Conservation (phyloP, 1,140 invertebrate genomes). For the Drosophila burlai region DNA sequence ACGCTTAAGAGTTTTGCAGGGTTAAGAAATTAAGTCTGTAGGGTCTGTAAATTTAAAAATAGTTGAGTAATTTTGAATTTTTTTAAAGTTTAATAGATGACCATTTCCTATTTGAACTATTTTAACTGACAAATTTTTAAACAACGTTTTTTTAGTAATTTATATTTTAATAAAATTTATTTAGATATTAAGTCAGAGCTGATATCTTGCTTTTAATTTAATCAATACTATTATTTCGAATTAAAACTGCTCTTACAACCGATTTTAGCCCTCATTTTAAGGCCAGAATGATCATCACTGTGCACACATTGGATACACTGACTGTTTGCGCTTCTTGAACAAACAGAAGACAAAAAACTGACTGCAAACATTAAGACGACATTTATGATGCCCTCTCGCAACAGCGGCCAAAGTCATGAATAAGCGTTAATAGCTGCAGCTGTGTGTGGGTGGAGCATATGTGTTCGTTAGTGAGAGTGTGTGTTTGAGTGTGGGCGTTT, state of each 20-base stretch:
- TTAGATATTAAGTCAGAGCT: too few relatives aligned
- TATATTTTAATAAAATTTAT: neutral
- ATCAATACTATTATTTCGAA: too few relatives aligned
- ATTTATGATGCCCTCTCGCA: conserved; percentile 70
- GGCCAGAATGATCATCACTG: conserved; percentile 1
- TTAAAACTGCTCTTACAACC: too few relatives aligned
- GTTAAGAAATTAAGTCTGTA: neutral
- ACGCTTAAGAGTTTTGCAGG: neutral
- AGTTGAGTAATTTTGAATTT: neutral
- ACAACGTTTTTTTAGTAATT: neutral
- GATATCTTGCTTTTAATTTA: too few relatives aligned
- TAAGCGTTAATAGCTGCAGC: conserved; percentile 63
- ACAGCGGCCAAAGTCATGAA: conserved; percentile 63
- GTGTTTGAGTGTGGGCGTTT: conserved; percentile 5
- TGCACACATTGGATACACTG: conserved; percentile 6
- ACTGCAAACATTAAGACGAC: conserved; percentile 71
- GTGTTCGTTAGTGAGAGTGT: neutral
- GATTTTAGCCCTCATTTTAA: neutral
- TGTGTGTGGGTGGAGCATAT: conserved; percentile 21
- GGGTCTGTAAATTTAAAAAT: neutral
- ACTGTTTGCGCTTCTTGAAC: conserved; percentile 42
- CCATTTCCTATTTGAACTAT: neutral
- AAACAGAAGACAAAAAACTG: conserved; percentile 59
- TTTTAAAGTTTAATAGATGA: neutral
- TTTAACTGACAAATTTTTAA: neutral